Evolutionary conservation across 2,888 invertebrate genomes (phyloP).

Genomic region (Nudaria mundana): DNA sequence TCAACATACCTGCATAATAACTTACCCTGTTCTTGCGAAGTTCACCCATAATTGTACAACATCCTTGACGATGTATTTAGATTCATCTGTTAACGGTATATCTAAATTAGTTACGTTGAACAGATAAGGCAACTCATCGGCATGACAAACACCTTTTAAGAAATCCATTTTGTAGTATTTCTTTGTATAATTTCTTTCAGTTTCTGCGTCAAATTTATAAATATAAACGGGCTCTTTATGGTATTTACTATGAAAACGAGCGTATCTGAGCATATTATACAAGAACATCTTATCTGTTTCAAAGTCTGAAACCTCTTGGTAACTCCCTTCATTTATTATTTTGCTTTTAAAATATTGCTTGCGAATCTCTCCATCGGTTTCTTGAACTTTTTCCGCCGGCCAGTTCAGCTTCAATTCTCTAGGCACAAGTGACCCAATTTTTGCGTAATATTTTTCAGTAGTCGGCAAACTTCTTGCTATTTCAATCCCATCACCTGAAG

Average conservation of each 20-base stretch:
- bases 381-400: conserved; percentile 39
- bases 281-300: conserved; percentile 60
- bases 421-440: conserved; percentile 57
- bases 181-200: conserved; percentile 64
- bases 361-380: conserved; percentile 53
- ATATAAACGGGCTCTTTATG: conserved; percentile 51
- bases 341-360: conserved; percentile 56
- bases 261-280: conserved; percentile 62
- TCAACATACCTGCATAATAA: too few species aligned
- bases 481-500: conserved; percentile 72
- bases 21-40: conserved; percentile 67
- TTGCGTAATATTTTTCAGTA: conserved; percentile 39
- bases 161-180: conserved; percentile 57
- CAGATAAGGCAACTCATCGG: conserved; percentile 64
- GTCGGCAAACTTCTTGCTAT: conserved; percentile 51
- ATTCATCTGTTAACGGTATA: conserved; percentile 58
- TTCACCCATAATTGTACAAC: conserved; percentile 61
- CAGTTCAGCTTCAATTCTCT: conserved; percentile 64
- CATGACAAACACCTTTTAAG: conserved; percentile 63
- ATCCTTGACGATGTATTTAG: conserved; percentile 46
- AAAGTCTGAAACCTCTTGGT: conserved; percentile 53
- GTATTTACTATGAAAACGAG: conserved; percentile 45
- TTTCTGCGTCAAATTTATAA: conserved; percentile 64
- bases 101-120: conserved; percentile 61
- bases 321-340: conserved; percentile 41